Conservation (phyloP, 2,113 vertebrate species). For the Ia io region DNA sequence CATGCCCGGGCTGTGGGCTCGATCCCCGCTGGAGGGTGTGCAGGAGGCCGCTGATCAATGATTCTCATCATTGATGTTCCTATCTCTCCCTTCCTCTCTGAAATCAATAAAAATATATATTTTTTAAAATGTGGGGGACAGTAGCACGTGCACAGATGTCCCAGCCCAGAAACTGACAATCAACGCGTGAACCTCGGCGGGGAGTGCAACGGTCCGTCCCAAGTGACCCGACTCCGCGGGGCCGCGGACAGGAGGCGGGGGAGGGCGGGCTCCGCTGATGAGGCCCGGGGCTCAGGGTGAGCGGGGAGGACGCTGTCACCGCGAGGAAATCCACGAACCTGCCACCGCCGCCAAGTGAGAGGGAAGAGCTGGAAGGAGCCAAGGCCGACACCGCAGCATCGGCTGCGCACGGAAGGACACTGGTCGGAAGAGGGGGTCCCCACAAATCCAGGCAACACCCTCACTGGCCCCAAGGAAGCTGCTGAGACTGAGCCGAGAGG, state of each 20-base stretch:
- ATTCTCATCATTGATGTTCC: too few species aligned
- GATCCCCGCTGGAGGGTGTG: too few species aligned
- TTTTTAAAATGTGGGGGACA: rapidly evolving
- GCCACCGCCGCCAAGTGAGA: not conserved
- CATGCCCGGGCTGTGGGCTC: too few species aligned
- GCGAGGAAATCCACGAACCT: rapidly evolving
- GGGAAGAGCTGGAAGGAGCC: not conserved
- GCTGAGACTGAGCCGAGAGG: not conserved
- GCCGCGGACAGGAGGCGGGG: rapidly evolving
- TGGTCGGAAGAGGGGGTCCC: rapidly evolving
- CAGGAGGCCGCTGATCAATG: too few species aligned
- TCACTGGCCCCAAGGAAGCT: not conserved
- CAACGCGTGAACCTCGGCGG: too few species aligned
- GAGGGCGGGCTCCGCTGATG: not conserved
- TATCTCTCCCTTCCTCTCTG: too few species aligned
- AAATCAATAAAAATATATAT: too few species aligned
- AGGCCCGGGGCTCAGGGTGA: rapidly evolving
- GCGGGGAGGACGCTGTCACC: rapidly evolving
- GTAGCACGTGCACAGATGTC: rapidly evolving
- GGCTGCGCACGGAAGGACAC: rapidly evolving
- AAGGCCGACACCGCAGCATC: rapidly evolving
- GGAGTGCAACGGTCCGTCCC: too few species aligned
- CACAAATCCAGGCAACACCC: too few species aligned
- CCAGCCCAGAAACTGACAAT: rapidly evolving
- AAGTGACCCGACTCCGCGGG: not conserved